Evolutionary conservation across 2,888 invertebrate species (phyloP), one percentile per base, ranked within the genome.

Genomic region (Rotaria socialis): DNA sequence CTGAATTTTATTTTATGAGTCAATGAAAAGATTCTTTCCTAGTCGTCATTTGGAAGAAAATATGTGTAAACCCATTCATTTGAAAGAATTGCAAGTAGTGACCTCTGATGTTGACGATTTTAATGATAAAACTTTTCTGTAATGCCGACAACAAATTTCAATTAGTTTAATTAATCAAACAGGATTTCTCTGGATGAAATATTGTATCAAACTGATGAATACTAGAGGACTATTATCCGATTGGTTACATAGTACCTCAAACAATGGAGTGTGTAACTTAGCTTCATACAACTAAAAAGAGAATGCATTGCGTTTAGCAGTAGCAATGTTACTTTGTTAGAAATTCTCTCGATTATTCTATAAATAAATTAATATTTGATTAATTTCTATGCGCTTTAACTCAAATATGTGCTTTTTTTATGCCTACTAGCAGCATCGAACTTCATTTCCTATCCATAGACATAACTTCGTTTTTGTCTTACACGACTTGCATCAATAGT

Each of bases 191-290:
- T 19, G 3, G 8, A 27, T 19, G 19, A 16, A 35, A 67, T 16
- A 16, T 27, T 56, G 19, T 14, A 60, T 35, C 35, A 67, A 35
- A 67, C 35, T 35, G 14, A 67, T 35, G 19, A 67, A 67, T 6
- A 67, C 35, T 67, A 67, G 67, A 67, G 35, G 67, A 19, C 16
- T 67, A 2, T 19, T 27, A 35, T 67, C 0, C 27, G 67, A 67
- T 67, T 67, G 67, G 67, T 35, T 19, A 67, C 14, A 35, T 35
- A 16, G 14, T 7, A 19, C 35, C 14, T 41, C 67, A 67, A 67
- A 67, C 67, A 67, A 67, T 67, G 67, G 67, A 27, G 58, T 35
- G 14, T 67, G 67, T 67, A 67, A 41, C 67, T 67, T 67, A 67
- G 67, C 14, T 67, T 35, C 67, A 35, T n/a, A 35, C 35, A 35